Percentiles rank a stretch among this genome's conserved stretches.
These are phyloP conservation scores for Acleris holmiana DNA, from an alignment of 2,888 invertebrate genomes.

Conservation along the genomic window DNA sequence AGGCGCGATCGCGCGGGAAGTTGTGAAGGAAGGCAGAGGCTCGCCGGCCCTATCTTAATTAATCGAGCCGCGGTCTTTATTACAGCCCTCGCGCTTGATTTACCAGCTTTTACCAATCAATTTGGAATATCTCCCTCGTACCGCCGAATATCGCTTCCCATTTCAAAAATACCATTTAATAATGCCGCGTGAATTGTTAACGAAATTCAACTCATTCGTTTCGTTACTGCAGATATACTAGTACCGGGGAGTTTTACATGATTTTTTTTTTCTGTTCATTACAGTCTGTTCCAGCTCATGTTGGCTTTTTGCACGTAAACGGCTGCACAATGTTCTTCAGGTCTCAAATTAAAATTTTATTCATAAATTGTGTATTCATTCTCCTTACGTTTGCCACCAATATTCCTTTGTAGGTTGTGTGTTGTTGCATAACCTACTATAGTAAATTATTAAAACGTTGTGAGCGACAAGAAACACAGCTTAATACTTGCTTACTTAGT, in stretches of 20 bases:
- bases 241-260: too few relatives aligned
- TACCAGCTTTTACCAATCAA: constrained; percentile 69
- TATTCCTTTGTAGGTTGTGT: too few relatives aligned
- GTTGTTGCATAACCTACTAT: too few relatives aligned
- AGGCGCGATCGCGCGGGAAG: constrained; percentile 60
- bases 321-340: too few relatives aligned
- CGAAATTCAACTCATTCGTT: constrained; percentile 16
- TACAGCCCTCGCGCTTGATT: constrained; percentile 70
- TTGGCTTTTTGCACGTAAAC: background rate
- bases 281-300: background rate
- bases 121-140: constrained; percentile 54
- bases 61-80: constrained; percentile 72
- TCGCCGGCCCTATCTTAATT: constrained; percentile 67
- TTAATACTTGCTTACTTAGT: too few relatives aligned
- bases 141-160: constrained; percentile 18
- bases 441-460: too few relatives aligned
- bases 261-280: too few relatives aligned
- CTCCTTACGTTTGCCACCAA: too few relatives aligned
- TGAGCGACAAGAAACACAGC: too few relatives aligned
- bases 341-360: too few relatives aligned
- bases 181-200: constrained; percentile 12
- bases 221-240: background rate
- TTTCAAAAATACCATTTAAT: constrained; percentile 14
- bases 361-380: too few relatives aligned
- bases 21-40: constrained; percentile 51